Conservation (phyloP, 1,140 invertebrate species). For the Anastatus disparis region DNA sequence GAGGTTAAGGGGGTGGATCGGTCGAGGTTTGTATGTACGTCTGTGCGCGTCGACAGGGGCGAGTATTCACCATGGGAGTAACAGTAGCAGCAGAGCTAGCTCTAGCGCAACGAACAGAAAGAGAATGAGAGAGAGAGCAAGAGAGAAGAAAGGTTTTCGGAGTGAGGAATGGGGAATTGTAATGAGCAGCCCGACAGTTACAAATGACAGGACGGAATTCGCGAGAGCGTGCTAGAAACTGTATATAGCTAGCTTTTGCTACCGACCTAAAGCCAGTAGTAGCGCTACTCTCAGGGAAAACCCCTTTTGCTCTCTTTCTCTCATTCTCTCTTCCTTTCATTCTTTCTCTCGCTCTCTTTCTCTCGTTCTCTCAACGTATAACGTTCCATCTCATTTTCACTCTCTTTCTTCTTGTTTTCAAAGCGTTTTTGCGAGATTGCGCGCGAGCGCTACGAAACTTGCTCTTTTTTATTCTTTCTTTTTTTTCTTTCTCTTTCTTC, state of each 20-base stretch:
- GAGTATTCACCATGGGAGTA: slow-evolving; percentile 17
- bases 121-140: slow-evolving; percentile 34
- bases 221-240: slow-evolving; percentile 65
- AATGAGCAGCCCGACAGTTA: slow-evolving; percentile 69
- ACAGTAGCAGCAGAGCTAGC: no score
- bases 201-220: slow-evolving; percentile 69
- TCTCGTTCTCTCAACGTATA: slow-evolving; percentile 36
- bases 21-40: no score
- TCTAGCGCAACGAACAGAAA: slow-evolving; percentile 17
- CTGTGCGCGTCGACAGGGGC: slow-evolving; percentile 30
- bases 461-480: no score
- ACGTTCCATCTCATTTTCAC: slow-evolving; percentile 39
- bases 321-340: no score
- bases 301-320: slow-evolving; percentile 36
- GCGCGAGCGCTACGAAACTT: neutral
- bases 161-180: slow-evolving; percentile 67
- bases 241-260: slow-evolving; percentile 36
- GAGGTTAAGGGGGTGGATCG: slow-evolving; percentile 36
- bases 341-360: no score
- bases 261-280: neutral
- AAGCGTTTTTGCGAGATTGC: slow-evolving; percentile 38
- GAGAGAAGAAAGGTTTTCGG: slow-evolving; percentile 49
- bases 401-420: slow-evolving; percentile 28
- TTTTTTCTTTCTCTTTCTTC: no score
- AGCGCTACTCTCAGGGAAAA: slow-evolving; percentile 33